Percentiles rank a stretch among this genome's conserved stretches.
These are phyloP conservation scores for Vultur gryphus DNA, from an alignment of 2,797 vertebrate species.

Conservation along the genomic window DNA sequence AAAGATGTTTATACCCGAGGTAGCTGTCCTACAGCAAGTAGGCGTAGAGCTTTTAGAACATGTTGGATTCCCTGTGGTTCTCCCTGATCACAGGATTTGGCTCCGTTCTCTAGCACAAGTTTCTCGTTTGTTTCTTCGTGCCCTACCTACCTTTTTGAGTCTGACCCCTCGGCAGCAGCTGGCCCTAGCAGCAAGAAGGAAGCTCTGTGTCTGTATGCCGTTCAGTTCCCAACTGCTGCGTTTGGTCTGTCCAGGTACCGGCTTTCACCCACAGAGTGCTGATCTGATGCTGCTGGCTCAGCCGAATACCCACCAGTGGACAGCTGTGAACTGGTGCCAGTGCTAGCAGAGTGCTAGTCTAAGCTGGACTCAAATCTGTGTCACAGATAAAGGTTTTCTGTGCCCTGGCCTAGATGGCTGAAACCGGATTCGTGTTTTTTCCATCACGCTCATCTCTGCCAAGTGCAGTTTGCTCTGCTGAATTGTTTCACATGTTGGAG, in stretches of 20 bases:
- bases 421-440: background rate
- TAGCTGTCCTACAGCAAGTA: background rate
- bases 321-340: background rate
- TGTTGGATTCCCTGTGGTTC: background rate
- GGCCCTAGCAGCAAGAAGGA: background rate
- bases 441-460: background rate
- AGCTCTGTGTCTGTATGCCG: accelerated
- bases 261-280: background rate
- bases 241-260: background rate
- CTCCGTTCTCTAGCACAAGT: background rate
- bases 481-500: background rate
- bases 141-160: background rate
- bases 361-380: background rate
- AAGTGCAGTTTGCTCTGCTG: background rate
- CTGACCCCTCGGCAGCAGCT: background rate
- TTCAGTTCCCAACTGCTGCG: accelerated
- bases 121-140: background rate
- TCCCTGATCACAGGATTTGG: background rate
- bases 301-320: too few species aligned
- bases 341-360: background rate
- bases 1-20: background rate
- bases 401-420: background rate
- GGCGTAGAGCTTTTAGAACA: background rate
- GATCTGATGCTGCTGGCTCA: background rate
- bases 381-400: background rate